phyloP scores from a whole-genome alignment of 2,888 invertebrate species.

The Emmelina monodactyla region DNA sequence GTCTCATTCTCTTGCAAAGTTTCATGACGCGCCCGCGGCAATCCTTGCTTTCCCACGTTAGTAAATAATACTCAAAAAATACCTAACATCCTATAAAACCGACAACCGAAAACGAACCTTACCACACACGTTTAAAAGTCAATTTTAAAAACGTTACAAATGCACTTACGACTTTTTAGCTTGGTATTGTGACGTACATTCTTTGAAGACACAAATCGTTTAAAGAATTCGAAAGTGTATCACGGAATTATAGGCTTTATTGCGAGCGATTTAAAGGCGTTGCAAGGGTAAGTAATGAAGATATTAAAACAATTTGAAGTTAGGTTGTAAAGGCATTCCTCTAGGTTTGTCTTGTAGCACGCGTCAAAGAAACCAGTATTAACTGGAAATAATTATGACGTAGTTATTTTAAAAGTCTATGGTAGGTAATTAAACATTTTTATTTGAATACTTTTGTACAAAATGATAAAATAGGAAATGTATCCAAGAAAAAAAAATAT shows the following conservation, averaged over 20 bases:
- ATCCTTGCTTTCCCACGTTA: conserved; percentile 67
- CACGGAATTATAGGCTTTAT: conserved; percentile 22
- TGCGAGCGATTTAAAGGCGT: conserved; percentile 18
- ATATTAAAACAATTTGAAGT: conserved; percentile 30
- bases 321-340: conserved; percentile 31
- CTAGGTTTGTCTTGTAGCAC: conserved; percentile 32
- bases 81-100: conserved; percentile 7
- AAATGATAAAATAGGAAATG: too few relatives aligned
- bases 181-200: conserved; percentile 19
- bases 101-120: conserved; percentile 11
- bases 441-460: too few relatives aligned
- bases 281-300: conserved; percentile 28
- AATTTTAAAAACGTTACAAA: conserved; percentile 2
- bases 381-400: background rate
- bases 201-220: conserved; percentile 29
- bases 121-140: conserved; percentile 4
- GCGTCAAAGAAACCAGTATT: conserved; percentile 21
- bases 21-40: conserved; percentile 68
- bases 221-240: conserved; percentile 21
- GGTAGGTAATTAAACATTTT: too few relatives aligned
- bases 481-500: too few relatives aligned
- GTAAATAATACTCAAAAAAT: conserved; percentile 27
- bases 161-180: conserved; percentile 14
- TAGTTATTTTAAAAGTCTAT: background rate
- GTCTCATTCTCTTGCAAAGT: conserved; percentile 42